Evolutionary conservation across 2,888 invertebrate species (phyloP).

Genomic region (Amblyteles armatorius): DNA sequence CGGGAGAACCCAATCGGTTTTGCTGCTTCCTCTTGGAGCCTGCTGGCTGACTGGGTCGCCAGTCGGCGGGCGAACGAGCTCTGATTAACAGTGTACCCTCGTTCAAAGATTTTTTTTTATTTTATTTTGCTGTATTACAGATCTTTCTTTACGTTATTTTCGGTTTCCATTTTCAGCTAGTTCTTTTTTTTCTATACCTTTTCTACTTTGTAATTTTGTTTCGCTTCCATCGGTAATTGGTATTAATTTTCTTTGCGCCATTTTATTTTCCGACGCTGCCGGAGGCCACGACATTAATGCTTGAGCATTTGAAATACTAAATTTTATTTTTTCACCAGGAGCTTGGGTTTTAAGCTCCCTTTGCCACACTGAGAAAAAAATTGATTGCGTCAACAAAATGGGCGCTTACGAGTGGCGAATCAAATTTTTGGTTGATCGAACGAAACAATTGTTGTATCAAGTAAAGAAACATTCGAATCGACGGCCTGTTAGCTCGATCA

Average conservation of each 20-base stretch:
- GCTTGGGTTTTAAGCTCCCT: background rate
- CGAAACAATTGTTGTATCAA: too few relatives aligned
- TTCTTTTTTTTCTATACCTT: background rate
- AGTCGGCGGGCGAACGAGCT: constrained; percentile 1
- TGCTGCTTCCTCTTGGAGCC: constrained; percentile 48
- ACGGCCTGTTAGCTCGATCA: too few relatives aligned
- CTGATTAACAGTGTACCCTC: constrained; percentile 36
- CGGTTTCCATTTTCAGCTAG: background rate
- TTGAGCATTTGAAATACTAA: background rate
- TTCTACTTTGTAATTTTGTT: background rate
- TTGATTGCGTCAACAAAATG: too few relatives aligned
- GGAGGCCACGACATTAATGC: background rate
- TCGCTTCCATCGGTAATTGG: background rate
- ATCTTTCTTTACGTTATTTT: constrained; percentile 11
- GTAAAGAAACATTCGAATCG: too few relatives aligned
- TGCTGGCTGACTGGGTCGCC: constrained; percentile 4
- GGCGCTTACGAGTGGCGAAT: too few relatives aligned
- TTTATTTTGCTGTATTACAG: constrained; percentile 11
- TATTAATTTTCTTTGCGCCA: background rate
- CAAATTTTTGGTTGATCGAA: too few relatives aligned
- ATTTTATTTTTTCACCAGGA: background rate
- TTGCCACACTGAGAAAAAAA: background rate
- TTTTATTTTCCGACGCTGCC: background rate
- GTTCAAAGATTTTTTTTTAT: constrained; percentile 28
- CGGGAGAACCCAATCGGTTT: constrained; percentile 50